phyloP scores from a whole-genome alignment of 1,140 invertebrate species.

The Heliconius hewitsoni region DNA sequence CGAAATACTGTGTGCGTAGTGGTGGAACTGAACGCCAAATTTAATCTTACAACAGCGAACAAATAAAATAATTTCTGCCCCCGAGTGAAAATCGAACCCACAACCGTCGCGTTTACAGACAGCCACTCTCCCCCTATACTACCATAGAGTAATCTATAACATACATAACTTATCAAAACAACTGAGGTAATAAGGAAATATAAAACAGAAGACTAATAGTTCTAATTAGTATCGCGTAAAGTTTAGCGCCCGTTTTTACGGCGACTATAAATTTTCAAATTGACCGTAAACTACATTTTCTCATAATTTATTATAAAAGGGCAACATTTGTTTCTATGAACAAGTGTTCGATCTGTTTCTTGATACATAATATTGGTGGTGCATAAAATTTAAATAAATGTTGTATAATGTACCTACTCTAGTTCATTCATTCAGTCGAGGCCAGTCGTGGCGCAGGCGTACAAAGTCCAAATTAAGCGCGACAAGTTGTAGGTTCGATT shows the following conservation, averaged over 20 bases:
- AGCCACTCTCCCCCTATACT: background rate
- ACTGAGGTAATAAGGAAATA: slow-evolving; percentile 23
- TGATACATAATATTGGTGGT: slow-evolving; percentile 40
- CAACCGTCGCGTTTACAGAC: background rate
- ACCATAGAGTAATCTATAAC: background rate
- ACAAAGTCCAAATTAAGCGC: no score
- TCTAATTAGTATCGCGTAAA: slow-evolving; percentile 34
- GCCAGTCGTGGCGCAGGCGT: no score
- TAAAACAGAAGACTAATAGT: slow-evolving; percentile 26
- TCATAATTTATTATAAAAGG: slow-evolving; percentile 21
- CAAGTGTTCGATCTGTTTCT: slow-evolving; percentile 29
- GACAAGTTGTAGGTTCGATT: no score
- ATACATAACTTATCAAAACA: slow-evolving; percentile 4
- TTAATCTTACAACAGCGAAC: no score
- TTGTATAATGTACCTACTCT: background rate
- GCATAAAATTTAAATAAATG: slow-evolving; percentile 45
- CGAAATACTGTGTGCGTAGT: background rate
- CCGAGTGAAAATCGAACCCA: background rate
- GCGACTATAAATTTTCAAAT: slow-evolving; percentile 27
- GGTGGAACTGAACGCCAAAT: no score
- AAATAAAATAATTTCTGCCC: no score
- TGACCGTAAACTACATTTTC: slow-evolving; percentile 25
- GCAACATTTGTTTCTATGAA: slow-evolving; percentile 41
- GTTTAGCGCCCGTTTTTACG: slow-evolving; percentile 36
- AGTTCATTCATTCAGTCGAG: background rate